Evolutionary conservation across 23 tunicate genomes (phyloP), one percentile per base, ranked within the genome.

Genomic region (Halocynthia roretzi): DNA sequence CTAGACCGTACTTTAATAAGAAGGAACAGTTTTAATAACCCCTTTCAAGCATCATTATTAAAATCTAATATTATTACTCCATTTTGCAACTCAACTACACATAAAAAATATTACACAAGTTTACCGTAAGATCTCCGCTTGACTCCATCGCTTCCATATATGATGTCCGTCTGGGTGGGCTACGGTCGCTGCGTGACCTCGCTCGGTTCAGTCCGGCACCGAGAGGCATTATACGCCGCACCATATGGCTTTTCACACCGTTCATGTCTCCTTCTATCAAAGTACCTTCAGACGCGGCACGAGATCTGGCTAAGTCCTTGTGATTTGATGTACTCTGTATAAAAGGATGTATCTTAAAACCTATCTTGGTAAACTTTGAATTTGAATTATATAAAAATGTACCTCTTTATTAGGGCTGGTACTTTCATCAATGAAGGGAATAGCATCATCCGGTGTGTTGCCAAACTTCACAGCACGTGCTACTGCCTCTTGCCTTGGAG

Each of bases 401-500:
- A 71, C 76, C 76, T 71, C 76, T 21, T 76, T 85, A 40, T 79
- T 77, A 9, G 88, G 96, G 58, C 61, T 50, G 23, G 77, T 58
- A 15, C 55, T 54, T n/a, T 74, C 96, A 62, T 89, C 96, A 51
- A 89, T 89, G 70, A 57, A 89, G 7, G 96, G 96, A 70, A 89
- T 89, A 7, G 71, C 60, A 19, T 71, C 85, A 21, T 73, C 77
- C 10, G 19, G 77, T 10, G 83, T 51, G 14, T 64, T 72, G 11
- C 96, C 96, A 80, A 81, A 83, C 71, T 81, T 84, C 20, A 89
- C 96, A 61, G 88, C 96, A 62, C 76, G 77, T 8, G 88, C 96
- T 44, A 89, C 96, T 18, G 88, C 88, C 71, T 80, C 82, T 68
- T 89, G 88, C 53, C 88, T 56, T 51, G 84, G 90, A 48, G 90